Conservation (phyloP, 2,113 vertebrate species). For the Neopipo cinnamomea region DNA sequence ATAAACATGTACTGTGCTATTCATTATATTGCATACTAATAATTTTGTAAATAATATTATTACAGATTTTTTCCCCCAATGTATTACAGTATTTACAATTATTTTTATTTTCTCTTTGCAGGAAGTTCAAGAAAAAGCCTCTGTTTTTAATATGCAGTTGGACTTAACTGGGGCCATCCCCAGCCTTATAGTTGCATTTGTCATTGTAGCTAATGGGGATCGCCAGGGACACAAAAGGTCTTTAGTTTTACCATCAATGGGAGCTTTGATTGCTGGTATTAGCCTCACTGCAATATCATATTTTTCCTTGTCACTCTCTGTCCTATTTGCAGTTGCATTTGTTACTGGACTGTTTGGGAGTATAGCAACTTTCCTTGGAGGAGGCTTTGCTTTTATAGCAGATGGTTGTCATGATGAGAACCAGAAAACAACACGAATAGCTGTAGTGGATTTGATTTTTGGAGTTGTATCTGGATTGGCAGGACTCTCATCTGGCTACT, state of each 20-base stretch:
- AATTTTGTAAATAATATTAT: neutral
- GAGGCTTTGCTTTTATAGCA: constrained; percentile 88
- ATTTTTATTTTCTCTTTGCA: constrained; percentile 69
- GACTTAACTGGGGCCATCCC: constrained; percentile 83
- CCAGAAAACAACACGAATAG: constrained; percentile 88
- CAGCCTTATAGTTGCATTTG: constrained; percentile 84
- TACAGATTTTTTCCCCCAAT: neutral
- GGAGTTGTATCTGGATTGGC: constrained; percentile 86
- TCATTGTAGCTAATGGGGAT: constrained; percentile 89
- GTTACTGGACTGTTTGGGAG: constrained; percentile 85
- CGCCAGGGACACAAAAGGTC: constrained; percentile 85
- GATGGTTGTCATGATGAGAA: constrained; percentile 81
- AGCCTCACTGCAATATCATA: constrained; percentile 78
- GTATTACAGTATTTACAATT: neutral
- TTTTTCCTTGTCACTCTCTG: constrained; percentile 80
- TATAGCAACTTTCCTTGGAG: constrained; percentile 84
- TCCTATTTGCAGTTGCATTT: constrained; percentile 79
- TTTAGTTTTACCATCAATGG: constrained; percentile 82
- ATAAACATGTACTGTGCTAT: neutral
- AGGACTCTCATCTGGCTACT: constrained; percentile 86
- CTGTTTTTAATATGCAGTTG: constrained; percentile 83
- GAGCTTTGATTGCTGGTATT: constrained; percentile 73
- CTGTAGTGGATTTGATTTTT: constrained; percentile 86
- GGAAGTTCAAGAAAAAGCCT: constrained; percentile 88
- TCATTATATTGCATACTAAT: neutral